Evolutionary conservation across 2,113 vertebrate species (phyloP).

Genomic region (Cinclus mexicanus): DNA sequence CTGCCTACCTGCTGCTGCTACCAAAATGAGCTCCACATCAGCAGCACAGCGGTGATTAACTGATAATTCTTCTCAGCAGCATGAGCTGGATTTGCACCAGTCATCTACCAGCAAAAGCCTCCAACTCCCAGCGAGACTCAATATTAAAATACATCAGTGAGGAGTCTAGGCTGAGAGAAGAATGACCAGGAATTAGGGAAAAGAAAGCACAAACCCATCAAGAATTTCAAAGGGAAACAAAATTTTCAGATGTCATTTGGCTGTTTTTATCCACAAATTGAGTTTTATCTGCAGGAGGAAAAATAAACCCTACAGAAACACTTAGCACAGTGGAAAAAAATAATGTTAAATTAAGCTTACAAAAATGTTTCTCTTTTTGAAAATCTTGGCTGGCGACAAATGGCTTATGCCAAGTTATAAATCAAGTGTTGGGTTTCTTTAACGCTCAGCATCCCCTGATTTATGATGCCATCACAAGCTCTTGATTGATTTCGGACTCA

Average conservation of each 20-base stretch:
- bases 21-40: not conserved
- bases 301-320: conserved; percentile 15
- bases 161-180: not conserved
- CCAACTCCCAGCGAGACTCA: not conserved
- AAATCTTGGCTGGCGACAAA: conserved; percentile 68
- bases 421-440: conserved; percentile 62
- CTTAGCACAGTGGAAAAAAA: conserved; percentile 28
- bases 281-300: not conserved
- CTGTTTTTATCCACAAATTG: conserved; percentile 3
- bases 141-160: not conserved
- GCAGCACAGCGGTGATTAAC: not conserved
- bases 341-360: conserved; percentile 66
- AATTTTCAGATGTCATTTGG: not conserved
- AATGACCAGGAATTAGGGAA: not conserved
- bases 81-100: not conserved
- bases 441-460: conserved; percentile 68
- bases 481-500: conserved; percentile 66
- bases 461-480: conserved; percentile 66
- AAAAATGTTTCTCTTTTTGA: conserved; percentile 67
- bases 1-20: not conserved
- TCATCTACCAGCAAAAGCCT: not conserved
- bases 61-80: not conserved
- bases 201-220: not conserved
- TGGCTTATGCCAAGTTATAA: conserved; percentile 61
- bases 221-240: not conserved